Evolutionary conservation across 2,888 invertebrate species (phyloP), one percentile per base, ranked within the genome.

Genomic region (Nephrotoma flavescens): DNA sequence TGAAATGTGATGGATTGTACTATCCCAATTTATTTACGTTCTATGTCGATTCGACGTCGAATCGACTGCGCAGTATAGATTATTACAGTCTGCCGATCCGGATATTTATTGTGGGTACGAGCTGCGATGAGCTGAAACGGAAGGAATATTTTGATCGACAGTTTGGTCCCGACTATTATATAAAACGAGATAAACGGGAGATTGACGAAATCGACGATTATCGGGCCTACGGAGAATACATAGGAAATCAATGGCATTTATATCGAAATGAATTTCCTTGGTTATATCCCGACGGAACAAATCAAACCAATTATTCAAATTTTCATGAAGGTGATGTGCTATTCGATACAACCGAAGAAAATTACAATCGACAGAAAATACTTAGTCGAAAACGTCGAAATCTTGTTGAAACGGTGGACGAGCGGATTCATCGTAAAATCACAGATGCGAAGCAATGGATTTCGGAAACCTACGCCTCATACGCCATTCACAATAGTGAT

Each of bases 1-100:
- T 97, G 12, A 93, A 95, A 90, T 97, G 97, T 91, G 95, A 96
- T 89, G 96, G 96, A 88, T 93, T 96, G 45, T 95, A 95, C 88
- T 97, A 97, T 90, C 97, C 97, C 0, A 95, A 95, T 89, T 93
- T 97, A 87, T 97, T 97, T 91, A 97, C 96, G 4, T 94, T 97
- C 90, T 96, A 96, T 91, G 95, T 97, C 87, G 97, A 97, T 90
- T 97, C 97, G 47, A 96, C 95, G 86, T 96, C 96, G 88, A 96
- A 95, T 89, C 92, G 96, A 87, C 92, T 96, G 88, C 93, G 95
- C 86, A 96, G 96, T 88, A 95, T 97, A 88, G 96, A 96, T 90
- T 97, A 96, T 90, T 96, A 96, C 90, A 96, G 96, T 89, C 91
- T 96, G 87, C 96, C 96, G 0, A 92, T 97, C 87, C 92, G 96